Evolutionary conservation across 2,113 vertebrate genomes (phyloP), one percentile per base, ranked within the genome.

Genomic region (Rattus rattus): DNA sequence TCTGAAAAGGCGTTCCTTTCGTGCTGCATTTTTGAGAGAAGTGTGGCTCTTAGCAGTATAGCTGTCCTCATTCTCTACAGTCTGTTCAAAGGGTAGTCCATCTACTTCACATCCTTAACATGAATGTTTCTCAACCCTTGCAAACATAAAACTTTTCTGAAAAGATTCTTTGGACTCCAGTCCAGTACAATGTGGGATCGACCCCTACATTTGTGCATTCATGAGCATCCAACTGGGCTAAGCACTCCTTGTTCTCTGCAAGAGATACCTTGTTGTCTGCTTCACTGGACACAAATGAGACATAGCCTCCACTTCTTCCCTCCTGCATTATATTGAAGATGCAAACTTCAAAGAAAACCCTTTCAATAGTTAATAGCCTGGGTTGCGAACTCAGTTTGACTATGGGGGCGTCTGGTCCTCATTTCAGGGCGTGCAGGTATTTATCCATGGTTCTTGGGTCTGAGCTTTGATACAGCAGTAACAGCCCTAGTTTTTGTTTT

Each of bases 291-390:
- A 72, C 83, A 75, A 76, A 17, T 36, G 72, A 95, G 75, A 52
- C 36, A 6, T 49, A 19, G 28, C 1, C 12, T 61, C 56, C 6
- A 69, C 7, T 7, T 7, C 26, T 75, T 33, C 16, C 28, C 26
- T 91, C 73, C 30, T 81, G 3, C 1, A 81, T 88, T 69, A 5
- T 52, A 52, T 67, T 85, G 69, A 43, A 70, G 26, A 83, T 76
- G 59, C 72, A 96, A 93, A 76, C 24, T 89, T 59, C 63, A 77
- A 88, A 61, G 81, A 88, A 95, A 90, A 19, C 9, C 5, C 33
- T 28, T 84, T 47, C 63, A 30, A 43, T 69, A 56, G n/a, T 0
- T 67, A 90, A 70, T 72, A 95, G n/a, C 67, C 22, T 72, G 54
- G 33, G 43, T 70, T 72, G 59, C n/a, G 88, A 61, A 95, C 6